Conservation (phyloP, 2,888 invertebrate species). For the Melangyna quadrimaculata region DNA sequence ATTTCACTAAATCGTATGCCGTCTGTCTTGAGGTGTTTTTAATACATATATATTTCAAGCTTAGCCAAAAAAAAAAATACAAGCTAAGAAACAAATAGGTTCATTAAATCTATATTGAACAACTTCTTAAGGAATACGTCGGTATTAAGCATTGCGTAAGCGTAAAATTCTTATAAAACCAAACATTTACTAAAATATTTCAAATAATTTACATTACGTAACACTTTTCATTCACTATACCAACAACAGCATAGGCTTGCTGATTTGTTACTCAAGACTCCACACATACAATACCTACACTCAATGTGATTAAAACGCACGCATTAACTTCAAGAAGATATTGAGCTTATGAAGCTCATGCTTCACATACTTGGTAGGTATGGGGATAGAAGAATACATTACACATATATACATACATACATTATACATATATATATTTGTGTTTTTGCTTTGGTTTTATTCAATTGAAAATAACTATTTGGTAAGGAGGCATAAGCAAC, state of each 20-base stretch:
- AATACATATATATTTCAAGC: too few relatives aligned
- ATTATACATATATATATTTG: neutral
- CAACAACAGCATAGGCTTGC: neutral
- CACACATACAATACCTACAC: neutral
- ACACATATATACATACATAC: neutral
- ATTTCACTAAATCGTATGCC: too few relatives aligned
- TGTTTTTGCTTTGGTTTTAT: neutral
- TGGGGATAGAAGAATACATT: neutral
- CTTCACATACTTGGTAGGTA: neutral
- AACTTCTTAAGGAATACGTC: neutral
- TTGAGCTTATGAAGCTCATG: neutral
- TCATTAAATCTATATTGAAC: neutral
- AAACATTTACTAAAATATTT: neutral
- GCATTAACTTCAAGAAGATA: neutral
- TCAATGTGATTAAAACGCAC: neutral
- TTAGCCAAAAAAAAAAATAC: neutral
- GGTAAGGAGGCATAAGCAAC: neutral
- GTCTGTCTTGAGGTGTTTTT: too few relatives aligned
- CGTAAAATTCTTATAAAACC: neutral
- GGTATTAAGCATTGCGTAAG: neutral
- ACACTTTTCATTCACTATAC: neutral
- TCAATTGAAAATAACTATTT: neutral
- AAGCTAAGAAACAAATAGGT: neutral
- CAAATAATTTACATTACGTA: neutral
- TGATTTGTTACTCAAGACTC: neutral